These are phyloP conservation scores for Nowickia ferox DNA, from an alignment of 2,888 invertebrate species.

Conservation along the genomic window DNA sequence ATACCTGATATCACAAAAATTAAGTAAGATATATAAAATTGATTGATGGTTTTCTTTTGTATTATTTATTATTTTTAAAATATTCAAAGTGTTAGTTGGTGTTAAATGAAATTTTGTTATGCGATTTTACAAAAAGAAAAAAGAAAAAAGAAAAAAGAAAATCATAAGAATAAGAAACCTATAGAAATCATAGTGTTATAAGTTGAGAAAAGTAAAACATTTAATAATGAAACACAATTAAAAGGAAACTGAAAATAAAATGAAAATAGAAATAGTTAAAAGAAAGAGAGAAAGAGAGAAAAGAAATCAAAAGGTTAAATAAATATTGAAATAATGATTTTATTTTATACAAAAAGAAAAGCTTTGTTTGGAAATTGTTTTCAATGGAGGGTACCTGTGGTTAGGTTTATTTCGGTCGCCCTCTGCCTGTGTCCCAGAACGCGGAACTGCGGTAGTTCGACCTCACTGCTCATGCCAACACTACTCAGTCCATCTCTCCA, in stretches of 20 bases:
- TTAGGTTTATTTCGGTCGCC: slow-evolving; percentile 96
- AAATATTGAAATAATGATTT: slow-evolving; percentile 51
- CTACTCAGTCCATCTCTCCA: slow-evolving; percentile 96
- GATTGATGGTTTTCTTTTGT: slow-evolving; percentile 45
- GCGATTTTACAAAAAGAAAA: slow-evolving; percentile 33
- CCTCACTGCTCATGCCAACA: slow-evolving; percentile 97
- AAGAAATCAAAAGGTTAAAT: slow-evolving; percentile 11
- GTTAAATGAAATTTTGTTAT: slow-evolving; percentile 57
- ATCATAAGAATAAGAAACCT: background rate
- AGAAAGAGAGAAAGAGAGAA: background rate
- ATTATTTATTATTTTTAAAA: slow-evolving; percentile 23
- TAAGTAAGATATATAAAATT: slow-evolving; percentile 42
- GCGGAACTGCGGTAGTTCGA: slow-evolving; percentile 98
- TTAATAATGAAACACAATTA: slow-evolving; percentile 13
- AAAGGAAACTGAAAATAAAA: slow-evolving; percentile 13
- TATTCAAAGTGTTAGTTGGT: slow-evolving; percentile 62
- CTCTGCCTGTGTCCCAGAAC: slow-evolving; percentile 98
- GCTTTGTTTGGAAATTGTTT: slow-evolving; percentile 74
- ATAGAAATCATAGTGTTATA: slow-evolving; percentile 15
- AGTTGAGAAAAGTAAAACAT: slow-evolving; percentile 17
- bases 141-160: background rate
- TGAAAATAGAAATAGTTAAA: slow-evolving; percentile 36
- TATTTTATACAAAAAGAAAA: slow-evolving; percentile 56
- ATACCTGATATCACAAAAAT: slow-evolving; percentile 53
- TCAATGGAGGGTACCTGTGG: slow-evolving; percentile 92